phyloP scores from a whole-genome alignment of 2,888 invertebrate species.

The Oscheius onirici region DNA sequence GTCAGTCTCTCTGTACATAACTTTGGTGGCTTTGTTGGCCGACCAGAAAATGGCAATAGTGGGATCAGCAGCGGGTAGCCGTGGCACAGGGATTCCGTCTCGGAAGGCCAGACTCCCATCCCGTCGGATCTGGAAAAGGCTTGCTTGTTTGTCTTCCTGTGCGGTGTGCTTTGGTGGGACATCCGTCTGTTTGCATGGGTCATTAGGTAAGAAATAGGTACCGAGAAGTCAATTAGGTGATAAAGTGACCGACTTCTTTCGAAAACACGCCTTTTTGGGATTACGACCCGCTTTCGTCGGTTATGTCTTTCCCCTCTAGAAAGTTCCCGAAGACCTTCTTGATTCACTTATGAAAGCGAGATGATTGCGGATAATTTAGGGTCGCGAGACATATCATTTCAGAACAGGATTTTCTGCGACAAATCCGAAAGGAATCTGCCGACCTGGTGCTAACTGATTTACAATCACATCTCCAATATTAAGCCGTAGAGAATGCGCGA shows the following conservation, averaged over 20 bases:
- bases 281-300: background rate
- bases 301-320: background rate
- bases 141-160: background rate
- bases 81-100: constrained; percentile 31
- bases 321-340: background rate
- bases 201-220: background rate
- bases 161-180: background rate
- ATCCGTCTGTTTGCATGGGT: background rate
- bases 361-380: constrained; percentile 31
- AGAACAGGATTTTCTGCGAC: constrained; percentile 10
- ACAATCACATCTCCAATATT: background rate
- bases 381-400: constrained; percentile 28
- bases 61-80: constrained; percentile 56
- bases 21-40: constrained; percentile 54
- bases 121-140: constrained; percentile 56
- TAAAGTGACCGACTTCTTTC: background rate
- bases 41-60: constrained; percentile 70
- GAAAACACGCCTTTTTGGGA: background rate
- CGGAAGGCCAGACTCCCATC: constrained; percentile 65
- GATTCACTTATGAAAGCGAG: background rate
- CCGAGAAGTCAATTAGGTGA: no score
- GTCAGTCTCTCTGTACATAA: constrained; percentile 68
- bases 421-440: constrained; percentile 15
- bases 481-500: background rate
- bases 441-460: constrained; percentile 12